Evolutionary conservation across 92 coral and sea anemone species (phyloP).

Genomic region (Parazoanthus atlanticus): DNA sequence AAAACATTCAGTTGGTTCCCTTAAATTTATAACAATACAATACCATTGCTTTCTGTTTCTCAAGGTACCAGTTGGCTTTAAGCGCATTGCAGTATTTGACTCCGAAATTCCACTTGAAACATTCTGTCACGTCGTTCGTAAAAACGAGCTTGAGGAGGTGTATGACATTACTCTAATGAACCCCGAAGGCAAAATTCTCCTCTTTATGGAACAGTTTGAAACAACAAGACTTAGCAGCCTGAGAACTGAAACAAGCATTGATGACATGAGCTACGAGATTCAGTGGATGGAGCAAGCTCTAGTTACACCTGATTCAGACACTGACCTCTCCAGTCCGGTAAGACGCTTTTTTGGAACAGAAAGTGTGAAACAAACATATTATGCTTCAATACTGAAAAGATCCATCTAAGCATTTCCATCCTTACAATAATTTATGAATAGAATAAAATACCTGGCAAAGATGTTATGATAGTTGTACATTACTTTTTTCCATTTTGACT

Average conservation of each 20-base stretch:
- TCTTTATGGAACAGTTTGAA: slow-evolving; percentile 39
- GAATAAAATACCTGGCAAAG: too few species aligned
- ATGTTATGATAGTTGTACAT: too few species aligned
- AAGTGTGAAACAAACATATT: too few species aligned
- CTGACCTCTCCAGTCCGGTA: not conserved
- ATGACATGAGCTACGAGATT: slow-evolving; percentile 37
- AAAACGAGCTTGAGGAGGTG: not conserved
- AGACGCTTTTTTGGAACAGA: too few species aligned
- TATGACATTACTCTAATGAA: slow-evolving; percentile 44
- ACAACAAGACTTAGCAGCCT: not conserved
- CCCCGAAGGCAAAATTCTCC: slow-evolving; percentile 26
- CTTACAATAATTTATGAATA: too few species aligned
- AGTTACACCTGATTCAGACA: not conserved
- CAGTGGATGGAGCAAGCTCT: slow-evolving; percentile 37
- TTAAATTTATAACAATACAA: too few species aligned
- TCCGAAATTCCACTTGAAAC: not conserved
- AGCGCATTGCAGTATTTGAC: slow-evolving; percentile 14
- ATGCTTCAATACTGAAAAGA: too few species aligned
- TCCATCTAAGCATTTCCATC: too few species aligned
- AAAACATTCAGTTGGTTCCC: too few species aligned
- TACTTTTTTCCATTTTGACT: too few species aligned
- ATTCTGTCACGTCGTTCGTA: slow-evolving; percentile 23
- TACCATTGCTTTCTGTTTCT: too few species aligned
- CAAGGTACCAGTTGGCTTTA: slow-evolving; percentile 43
- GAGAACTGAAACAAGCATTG: not conserved